These are phyloP conservation scores for Serilophus lunatus DNA, from an alignment of 2,113 vertebrate species.

Conservation along the genomic window DNA sequence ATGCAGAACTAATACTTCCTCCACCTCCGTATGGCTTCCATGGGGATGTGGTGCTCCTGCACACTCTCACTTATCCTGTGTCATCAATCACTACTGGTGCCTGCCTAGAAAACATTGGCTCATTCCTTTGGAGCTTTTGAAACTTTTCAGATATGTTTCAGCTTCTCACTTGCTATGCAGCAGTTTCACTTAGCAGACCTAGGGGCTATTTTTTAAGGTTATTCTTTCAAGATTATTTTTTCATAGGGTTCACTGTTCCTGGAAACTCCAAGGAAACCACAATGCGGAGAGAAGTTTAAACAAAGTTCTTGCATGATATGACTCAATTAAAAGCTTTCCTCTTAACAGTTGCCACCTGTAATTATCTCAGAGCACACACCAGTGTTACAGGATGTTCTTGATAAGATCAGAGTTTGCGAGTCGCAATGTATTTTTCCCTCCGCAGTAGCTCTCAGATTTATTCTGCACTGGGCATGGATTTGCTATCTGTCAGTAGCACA, in stretches of 20 bases:
- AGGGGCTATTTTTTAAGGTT: background rate
- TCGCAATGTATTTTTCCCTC: background rate
- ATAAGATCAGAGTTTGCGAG: background rate
- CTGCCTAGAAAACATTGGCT: background rate
- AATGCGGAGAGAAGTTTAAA: background rate
- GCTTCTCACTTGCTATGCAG: background rate
- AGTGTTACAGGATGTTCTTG: background rate
- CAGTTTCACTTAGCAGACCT: background rate
- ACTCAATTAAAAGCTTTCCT: background rate
- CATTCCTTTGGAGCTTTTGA: background rate
- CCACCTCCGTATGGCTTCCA: accelerated
- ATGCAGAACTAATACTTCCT: background rate
- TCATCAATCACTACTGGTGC: background rate
- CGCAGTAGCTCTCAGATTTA: background rate
- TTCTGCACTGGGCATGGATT: background rate
- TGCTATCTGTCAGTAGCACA: accelerated
- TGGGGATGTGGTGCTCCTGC: accelerated
- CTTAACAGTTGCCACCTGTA: background rate
- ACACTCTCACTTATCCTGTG: background rate
- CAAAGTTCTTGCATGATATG: background rate
- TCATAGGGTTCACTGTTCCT: background rate
- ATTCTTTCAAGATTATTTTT: background rate
- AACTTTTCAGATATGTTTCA: background rate
- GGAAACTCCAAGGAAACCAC: background rate
- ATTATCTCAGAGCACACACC: background rate